phyloP scores from a whole-genome alignment of 2,113 vertebrate species.

The Panthera tigris region DNA sequence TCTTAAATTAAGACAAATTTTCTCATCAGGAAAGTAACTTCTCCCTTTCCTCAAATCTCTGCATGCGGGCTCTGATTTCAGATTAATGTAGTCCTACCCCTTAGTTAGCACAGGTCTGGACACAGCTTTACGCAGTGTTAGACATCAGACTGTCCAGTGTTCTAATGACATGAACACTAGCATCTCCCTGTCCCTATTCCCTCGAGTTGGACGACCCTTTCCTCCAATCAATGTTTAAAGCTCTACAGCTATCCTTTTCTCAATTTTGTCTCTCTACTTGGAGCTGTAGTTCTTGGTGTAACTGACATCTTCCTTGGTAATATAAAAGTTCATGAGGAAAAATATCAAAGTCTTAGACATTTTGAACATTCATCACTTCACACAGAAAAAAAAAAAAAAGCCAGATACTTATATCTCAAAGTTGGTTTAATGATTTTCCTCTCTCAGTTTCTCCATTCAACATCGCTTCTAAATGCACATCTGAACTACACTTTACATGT shows the following conservation, averaged over 20 bases:
- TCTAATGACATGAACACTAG: not conserved
- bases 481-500: not conserved
- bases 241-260: not conserved
- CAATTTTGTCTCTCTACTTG: not conserved
- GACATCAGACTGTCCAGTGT: not conserved
- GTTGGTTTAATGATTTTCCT: not conserved
- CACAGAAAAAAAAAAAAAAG: not conserved
- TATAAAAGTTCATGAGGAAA: not conserved
- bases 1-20: not conserved
- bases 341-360: no score
- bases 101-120: not conserved
- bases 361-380: not conserved
- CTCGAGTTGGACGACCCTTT: not conserved
- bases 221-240: not conserved
- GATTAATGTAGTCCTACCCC: not conserved
- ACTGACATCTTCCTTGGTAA: not conserved
- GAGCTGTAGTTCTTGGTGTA: not conserved
- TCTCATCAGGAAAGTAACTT: not conserved
- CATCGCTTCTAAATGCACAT: not conserved
- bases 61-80: not conserved
- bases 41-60: not conserved
- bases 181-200: not conserved
- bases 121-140: not conserved
- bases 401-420: not conserved
- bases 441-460: not conserved